These are phyloP conservation scores for Ectemnius cavifrons DNA, from an alignment of 2,888 invertebrate species.

Conservation along the genomic window DNA sequence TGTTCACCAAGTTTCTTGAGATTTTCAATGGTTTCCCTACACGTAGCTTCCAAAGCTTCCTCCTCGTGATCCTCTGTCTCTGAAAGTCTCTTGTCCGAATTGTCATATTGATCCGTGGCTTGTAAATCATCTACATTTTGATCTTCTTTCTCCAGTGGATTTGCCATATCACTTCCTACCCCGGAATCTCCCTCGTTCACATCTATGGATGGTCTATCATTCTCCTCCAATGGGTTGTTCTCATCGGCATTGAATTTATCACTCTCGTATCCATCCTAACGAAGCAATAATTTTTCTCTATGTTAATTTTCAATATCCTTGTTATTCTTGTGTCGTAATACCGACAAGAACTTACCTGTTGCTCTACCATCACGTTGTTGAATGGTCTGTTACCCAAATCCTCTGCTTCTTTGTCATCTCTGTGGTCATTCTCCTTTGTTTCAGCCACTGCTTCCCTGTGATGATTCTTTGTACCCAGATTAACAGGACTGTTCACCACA, in stretches of 20 bases:
- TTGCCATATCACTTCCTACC: conserved; percentile 76
- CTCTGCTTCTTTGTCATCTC: conserved; percentile 66
- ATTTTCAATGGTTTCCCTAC: conserved; percentile 76
- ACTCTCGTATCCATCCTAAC: conserved; percentile 66
- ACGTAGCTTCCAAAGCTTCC: conserved; percentile 74
- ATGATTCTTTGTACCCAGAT: conserved; percentile 51
- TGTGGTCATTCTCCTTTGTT: conserved; percentile 68
- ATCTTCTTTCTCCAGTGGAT: conserved; percentile 75
- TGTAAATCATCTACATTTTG: conserved; percentile 74
- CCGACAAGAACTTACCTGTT: conserved; percentile 62
- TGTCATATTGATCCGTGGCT: conserved; percentile 63
- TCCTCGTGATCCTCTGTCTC: conserved; percentile 73
- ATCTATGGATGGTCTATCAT: conserved; percentile 70
- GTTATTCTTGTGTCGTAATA: background rate
- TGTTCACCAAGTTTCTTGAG: conserved; percentile 75
- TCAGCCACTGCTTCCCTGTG: conserved; percentile 69
- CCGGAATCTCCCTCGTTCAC: conserved; percentile 75
- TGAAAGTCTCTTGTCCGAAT: conserved; percentile 61
- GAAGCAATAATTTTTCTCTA: background rate
- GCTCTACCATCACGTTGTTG: conserved; percentile 74
- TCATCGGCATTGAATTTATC: conserved; percentile 66
- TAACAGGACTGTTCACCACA: conserved; percentile 69
- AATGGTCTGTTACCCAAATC: conserved; percentile 65
- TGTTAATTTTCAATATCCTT: background rate
- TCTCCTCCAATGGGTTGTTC: conserved; percentile 70